These are phyloP conservation scores for Ectropis grisescens DNA, from an alignment of 1,140 invertebrate species.

Conservation along the genomic window DNA sequence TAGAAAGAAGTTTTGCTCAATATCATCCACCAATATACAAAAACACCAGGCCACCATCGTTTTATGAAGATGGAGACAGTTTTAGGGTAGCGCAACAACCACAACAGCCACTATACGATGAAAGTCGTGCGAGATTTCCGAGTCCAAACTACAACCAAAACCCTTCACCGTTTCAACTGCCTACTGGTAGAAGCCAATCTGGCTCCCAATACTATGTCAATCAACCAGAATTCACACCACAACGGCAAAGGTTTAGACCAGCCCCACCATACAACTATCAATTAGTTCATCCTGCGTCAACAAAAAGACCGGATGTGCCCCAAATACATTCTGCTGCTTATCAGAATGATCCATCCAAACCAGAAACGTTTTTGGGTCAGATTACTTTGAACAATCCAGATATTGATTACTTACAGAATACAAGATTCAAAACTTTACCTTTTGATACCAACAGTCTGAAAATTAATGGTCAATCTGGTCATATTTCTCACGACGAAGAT, in stretches of 20 bases:
- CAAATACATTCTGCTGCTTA: conserved; percentile 64
- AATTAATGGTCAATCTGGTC: conserved; percentile 52
- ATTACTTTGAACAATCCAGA: conserved; percentile 72
- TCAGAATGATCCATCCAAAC: conserved; percentile 70
- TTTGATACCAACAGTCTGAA: conserved; percentile 60
- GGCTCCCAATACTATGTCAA: conserved; percentile 57
- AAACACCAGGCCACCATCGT: conserved; percentile 47
- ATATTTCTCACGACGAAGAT: conserved; percentile 52
- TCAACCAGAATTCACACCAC: conserved; percentile 52
- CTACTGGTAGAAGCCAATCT: conserved; percentile 59
- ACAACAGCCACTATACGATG: conserved; percentile 45
- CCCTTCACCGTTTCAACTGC: conserved; percentile 58
- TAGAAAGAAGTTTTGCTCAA: conserved; percentile 65
- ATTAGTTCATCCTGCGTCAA: conserved; percentile 58
- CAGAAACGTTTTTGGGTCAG: conserved; percentile 72
- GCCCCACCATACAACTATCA: conserved; percentile 59
- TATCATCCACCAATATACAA: conserved; percentile 59
- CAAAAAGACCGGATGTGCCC: conserved; percentile 53
- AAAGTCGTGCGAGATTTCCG: conserved; percentile 43
- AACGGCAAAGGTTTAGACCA: conserved; percentile 51
- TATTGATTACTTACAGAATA: conserved; percentile 57
- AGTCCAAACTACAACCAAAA: conserved; percentile 62
- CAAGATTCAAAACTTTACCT: conserved; percentile 53
- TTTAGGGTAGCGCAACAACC: conserved; percentile 35
- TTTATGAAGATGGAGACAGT: conserved; percentile 48